These are phyloP conservation scores for Lepidostoma basale DNA, from an alignment of 1,140 invertebrate species.

Conservation along the genomic window DNA sequence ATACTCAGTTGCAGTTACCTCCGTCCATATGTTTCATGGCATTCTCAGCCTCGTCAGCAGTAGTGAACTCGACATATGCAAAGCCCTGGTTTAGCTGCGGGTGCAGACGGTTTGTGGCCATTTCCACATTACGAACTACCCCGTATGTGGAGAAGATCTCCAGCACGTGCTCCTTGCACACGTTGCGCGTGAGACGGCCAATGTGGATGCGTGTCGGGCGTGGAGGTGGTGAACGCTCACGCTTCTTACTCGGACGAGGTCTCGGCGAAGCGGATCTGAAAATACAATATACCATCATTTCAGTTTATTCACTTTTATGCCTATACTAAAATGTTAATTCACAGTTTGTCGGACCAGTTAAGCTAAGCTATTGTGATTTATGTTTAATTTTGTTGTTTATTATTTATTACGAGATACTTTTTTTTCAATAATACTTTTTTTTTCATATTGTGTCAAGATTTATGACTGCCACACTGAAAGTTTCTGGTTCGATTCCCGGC, in stretches of 20 bases:
- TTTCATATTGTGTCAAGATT: no score
- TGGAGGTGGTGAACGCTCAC: conserved; percentile 83
- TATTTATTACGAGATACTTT: no score
- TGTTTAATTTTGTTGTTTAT: no score
- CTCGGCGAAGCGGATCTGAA: conserved; percentile 50
- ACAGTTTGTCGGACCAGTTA: no score
- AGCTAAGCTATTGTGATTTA: no score
- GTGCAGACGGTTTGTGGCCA: conserved; percentile 86
- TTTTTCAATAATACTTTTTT: no score
- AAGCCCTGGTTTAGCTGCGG: conserved; percentile 85
- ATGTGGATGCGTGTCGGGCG: conserved; percentile 92
- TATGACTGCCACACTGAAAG: no score
- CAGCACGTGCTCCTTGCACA: conserved; percentile 89
- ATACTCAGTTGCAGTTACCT: conserved; percentile 62
- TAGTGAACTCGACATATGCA: conserved; percentile 94
- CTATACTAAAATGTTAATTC: no score
- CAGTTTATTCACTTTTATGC: no score
- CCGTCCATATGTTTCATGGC: conserved; percentile 99
- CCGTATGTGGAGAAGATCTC: conserved; percentile 97
- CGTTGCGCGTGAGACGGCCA: conserved; percentile 88
- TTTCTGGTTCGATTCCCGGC: no score
- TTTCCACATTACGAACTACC: conserved; percentile 86
- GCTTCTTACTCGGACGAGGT: conserved; percentile 63
- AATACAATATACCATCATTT: no score
- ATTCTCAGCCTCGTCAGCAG: conserved; percentile 93